These are phyloP conservation scores for Sinopyrophorus schimmeli DNA, from an alignment of 2,888 invertebrate genomes.

Conservation along the genomic window DNA sequence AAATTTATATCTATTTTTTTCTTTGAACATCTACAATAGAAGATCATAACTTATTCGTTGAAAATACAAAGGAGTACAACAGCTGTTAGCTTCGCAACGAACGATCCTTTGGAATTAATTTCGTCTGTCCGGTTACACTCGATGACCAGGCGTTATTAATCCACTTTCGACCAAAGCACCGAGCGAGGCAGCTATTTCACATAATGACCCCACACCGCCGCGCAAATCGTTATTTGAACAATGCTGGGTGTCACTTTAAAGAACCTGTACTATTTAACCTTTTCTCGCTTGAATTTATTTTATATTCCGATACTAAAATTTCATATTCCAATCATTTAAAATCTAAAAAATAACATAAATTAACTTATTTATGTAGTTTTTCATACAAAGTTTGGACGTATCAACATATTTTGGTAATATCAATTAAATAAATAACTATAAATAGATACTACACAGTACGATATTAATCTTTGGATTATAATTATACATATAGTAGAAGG, in stretches of 20 bases:
- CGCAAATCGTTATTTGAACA: conserved; percentile 39
- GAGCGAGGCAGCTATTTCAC: conserved; percentile 40
- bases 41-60: conserved; percentile 20
- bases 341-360: too few relatives aligned
- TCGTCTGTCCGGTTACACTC: conserved; percentile 45
- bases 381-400: too few relatives aligned
- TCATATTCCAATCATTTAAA: too few relatives aligned
- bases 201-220: conserved; percentile 40
- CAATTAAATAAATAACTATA: too few relatives aligned
- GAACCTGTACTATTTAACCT: conserved; percentile 20
- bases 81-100: conserved; percentile 43
- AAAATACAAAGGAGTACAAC: conserved; percentile 31
- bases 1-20: conserved; percentile 18
- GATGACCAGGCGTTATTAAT: conserved; percentile 47
- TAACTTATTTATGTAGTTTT: too few relatives aligned
- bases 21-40: conserved; percentile 15
- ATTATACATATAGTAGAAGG: too few relatives aligned
- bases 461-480: too few relatives aligned
- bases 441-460: too few relatives aligned
- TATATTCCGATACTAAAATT: too few relatives aligned
- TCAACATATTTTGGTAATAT: too few relatives aligned
- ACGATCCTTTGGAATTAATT: conserved; percentile 50
- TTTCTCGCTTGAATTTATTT: too few relatives aligned
- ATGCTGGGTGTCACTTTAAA: conserved; percentile 36
- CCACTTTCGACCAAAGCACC: conserved; percentile 40